These are phyloP conservation scores for Didymodactylos carnosus DNA, from an alignment of 2,888 invertebrate genomes.

Conservation along the genomic window DNA sequence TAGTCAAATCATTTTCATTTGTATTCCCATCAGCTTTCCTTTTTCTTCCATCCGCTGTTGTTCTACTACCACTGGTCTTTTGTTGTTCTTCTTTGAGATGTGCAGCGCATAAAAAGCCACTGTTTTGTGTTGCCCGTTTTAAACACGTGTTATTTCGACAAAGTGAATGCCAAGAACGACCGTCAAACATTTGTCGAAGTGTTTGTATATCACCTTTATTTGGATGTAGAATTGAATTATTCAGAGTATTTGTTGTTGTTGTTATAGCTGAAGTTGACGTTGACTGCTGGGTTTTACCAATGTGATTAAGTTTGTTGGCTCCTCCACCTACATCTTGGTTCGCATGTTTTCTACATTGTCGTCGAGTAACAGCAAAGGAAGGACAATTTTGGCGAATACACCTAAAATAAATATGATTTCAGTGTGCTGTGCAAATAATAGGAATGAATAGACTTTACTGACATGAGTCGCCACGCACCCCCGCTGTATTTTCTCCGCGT, in stretches of 20 bases:
- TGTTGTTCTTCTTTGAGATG: neutral
- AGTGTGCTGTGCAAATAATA: too few species aligned
- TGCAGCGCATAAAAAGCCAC: neutral
- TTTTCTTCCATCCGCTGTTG: neutral
- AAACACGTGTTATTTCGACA: neutral
- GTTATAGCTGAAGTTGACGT: neutral
- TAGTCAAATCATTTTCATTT: too few species aligned
- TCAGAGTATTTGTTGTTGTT: neutral
- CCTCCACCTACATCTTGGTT: too few species aligned
- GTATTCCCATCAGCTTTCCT: too few species aligned
- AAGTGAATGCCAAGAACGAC: neutral
- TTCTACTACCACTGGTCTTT: neutral
- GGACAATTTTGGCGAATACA: neutral
- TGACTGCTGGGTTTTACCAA: too few species aligned
- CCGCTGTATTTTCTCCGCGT: neutral
- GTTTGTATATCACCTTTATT: neutral
- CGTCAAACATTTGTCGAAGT: neutral
- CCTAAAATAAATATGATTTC: too few species aligned
- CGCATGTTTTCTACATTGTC: too few species aligned
- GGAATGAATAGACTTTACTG: too few species aligned
- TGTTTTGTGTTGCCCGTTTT: neutral
- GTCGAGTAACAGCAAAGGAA: neutral
- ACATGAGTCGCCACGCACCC: neutral
- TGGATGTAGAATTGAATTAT: neutral
- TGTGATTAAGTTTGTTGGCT: too few species aligned